These are phyloP conservation scores for Drosophila santomea DNA, from an alignment of 1,140 invertebrate species.

Conservation along the genomic window DNA sequence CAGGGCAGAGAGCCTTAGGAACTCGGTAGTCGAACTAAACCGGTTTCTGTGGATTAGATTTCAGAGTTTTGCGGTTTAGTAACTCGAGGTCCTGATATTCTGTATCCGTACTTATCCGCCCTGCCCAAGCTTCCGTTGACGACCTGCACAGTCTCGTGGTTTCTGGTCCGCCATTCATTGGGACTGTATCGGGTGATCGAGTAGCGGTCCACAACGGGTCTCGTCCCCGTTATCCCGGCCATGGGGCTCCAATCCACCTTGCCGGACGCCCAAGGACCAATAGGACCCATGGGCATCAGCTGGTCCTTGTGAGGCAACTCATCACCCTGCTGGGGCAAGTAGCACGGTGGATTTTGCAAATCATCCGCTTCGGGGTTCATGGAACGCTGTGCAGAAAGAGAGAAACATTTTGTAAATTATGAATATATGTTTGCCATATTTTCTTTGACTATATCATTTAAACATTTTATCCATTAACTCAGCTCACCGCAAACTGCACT, in stretches of 20 bases:
- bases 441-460: not conserved
- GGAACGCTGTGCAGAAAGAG: constrained; percentile 25
- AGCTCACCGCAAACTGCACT: constrained; percentile 54
- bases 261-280: constrained; percentile 89
- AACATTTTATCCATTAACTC: no score
- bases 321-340: constrained; percentile 86
- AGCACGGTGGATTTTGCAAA: constrained; percentile 84
- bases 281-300: constrained; percentile 76
- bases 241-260: constrained; percentile 89
- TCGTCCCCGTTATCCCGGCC: constrained; percentile 88
- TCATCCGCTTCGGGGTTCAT: constrained; percentile 72
- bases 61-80: accelerated
- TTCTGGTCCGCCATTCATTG: constrained; percentile 89
- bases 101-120: constrained; percentile 57
- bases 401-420: not conserved
- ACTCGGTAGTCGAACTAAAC: constrained; percentile 85
- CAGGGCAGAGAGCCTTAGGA: constrained; percentile 87
- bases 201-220: constrained; percentile 90
- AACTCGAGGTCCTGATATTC: not conserved
- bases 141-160: constrained; percentile 86
- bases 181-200: constrained; percentile 89
- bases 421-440: not conserved
- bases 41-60: constrained; percentile 55
- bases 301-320: constrained; percentile 84
- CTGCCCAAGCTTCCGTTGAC: constrained; percentile 84